Evolutionary conservation across 1,140 invertebrate genomes (phyloP).

Genomic region (Pemphigus obesinymphae): DNA sequence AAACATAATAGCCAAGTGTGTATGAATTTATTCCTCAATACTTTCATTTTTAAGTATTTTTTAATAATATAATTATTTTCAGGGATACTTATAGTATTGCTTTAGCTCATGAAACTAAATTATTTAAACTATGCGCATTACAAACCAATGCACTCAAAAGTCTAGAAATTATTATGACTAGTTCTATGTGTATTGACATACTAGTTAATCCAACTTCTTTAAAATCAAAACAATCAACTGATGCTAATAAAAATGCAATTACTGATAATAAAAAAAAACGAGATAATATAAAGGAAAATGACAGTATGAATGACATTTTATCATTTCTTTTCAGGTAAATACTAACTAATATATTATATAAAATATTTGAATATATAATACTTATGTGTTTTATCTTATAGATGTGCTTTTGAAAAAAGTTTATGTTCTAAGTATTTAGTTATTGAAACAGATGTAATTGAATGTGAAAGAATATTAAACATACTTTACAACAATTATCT

Average conservation of each 20-base stretch:
- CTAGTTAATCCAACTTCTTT: conserved; percentile 26
- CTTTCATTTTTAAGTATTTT: neutral
- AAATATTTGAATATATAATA: neutral
- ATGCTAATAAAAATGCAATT: conserved; percentile 38
- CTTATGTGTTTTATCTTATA: conserved; percentile 1
- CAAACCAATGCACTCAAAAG: conserved; percentile 60
- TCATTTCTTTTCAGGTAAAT: conserved; percentile 31
- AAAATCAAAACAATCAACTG: conserved; percentile 11
- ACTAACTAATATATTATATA: neutral
- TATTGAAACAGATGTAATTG: conserved; percentile 31
- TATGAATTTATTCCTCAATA: conserved; percentile 6
- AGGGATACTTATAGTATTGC: conserved; percentile 47
- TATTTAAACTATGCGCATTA: conserved; percentile 54
- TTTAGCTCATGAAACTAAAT: conserved; percentile 51
- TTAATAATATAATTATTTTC: neutral
- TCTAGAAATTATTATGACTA: conserved; percentile 48
- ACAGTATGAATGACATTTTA: neutral
- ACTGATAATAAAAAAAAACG: conserved; percentile 3
- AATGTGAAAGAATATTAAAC: conserved; percentile 36
- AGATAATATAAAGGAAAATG: conserved; percentile 1
- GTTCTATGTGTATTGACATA: conserved; percentile 30
- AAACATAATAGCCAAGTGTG: neutral
- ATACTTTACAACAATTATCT: conserved; percentile 34
- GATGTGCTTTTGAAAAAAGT: conserved; percentile 40
- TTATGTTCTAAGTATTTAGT: conserved; percentile 19